phyloP scores from a whole-genome alignment of 2,113 vertebrate species.

The Gymnobelideus leadbeateri region DNA sequence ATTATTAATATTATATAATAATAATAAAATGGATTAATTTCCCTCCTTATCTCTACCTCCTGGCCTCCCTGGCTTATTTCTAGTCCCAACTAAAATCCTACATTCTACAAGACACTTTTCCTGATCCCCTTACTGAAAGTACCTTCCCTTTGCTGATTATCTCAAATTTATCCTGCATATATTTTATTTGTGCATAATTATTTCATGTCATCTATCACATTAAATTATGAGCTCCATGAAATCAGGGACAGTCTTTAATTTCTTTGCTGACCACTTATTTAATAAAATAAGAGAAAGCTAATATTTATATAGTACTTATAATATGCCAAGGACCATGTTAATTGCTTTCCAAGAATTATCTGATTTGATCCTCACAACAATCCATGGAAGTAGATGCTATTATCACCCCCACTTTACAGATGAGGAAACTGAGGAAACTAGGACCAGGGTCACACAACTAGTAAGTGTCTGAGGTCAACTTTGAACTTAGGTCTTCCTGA shows the following conservation, averaged over 20 bases:
- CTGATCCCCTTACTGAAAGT: neutral
- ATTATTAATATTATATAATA: too few species aligned
- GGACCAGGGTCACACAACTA: neutral
- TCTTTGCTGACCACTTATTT: neutral
- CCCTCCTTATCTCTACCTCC: neutral
- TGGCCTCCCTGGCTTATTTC: neutral
- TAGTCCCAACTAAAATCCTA: neutral
- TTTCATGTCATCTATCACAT: neutral
- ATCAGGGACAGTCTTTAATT: neutral
- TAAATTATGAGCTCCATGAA: neutral
- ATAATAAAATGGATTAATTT: neutral
- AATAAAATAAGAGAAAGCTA: neutral
- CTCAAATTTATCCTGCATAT: neutral
- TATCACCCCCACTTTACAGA: neutral
- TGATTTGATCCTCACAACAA: neutral
- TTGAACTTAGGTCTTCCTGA: neutral
- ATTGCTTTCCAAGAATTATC: neutral
- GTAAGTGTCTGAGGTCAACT: neutral
- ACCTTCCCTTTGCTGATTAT: neutral
- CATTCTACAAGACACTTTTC: neutral
- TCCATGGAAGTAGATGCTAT: neutral
- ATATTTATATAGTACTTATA: neutral
- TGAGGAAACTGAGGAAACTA: neutral
- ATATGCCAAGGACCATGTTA: neutral
- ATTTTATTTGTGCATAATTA: neutral